Conservation (phyloP, 2,888 invertebrate genomes). For the Mythimna albipuncta region DNA sequence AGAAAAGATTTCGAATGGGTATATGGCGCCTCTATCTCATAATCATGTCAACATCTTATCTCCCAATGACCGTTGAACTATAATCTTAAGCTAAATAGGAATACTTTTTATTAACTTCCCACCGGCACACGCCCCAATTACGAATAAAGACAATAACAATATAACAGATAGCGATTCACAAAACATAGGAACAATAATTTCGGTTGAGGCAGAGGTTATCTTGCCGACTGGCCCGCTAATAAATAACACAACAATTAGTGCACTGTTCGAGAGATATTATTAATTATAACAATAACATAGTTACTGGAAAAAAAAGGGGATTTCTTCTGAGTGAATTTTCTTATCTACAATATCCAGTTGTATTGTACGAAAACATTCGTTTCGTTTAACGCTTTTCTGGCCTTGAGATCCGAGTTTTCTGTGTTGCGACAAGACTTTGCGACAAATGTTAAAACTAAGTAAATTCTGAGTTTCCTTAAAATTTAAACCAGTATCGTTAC, state of each 20-base stretch:
- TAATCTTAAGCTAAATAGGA: conserved; percentile 48
- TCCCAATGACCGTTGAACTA: conserved; percentile 43
- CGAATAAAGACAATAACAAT: conserved; percentile 64
- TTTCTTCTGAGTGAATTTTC: conserved; percentile 16
- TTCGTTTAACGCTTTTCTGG: conserved; percentile 10
- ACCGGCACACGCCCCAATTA: conserved; percentile 61
- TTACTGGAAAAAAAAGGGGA: conserved; percentile 48
- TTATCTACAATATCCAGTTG: conserved; percentile 4
- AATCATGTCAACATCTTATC: conserved; percentile 31
- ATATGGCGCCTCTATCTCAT: conserved; percentile 6
- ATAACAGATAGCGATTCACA: conserved; percentile 69
- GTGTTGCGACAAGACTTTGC: background rate
- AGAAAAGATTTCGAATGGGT: background rate
- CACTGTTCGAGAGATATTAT: conserved; percentile 65
- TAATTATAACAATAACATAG: conserved; percentile 66
- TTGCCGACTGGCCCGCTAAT: conserved; percentile 59
- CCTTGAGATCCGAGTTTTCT: background rate
- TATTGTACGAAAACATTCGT: background rate
- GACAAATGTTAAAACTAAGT: background rate
- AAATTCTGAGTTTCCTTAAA: background rate
- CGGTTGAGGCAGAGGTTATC: conserved; percentile 77
- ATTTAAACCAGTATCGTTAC: background rate
- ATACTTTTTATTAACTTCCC: conserved; percentile 46
- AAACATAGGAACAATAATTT: conserved; percentile 78
- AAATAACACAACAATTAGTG: conserved; percentile 71